phyloP scores from a whole-genome alignment of 2,113 vertebrate genomes.

The Artemisiospiza belli region DNA sequence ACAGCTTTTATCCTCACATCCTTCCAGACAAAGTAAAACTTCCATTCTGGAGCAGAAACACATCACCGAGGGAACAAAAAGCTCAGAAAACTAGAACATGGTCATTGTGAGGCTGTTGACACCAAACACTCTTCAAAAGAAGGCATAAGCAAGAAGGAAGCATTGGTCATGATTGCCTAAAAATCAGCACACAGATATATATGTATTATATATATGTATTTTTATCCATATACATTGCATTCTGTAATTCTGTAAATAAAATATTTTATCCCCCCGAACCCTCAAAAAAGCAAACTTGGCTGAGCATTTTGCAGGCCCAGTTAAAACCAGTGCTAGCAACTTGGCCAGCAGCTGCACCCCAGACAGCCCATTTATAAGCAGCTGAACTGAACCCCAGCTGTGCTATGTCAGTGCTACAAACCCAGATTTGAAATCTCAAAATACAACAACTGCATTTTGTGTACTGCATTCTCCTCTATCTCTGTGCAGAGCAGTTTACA shows the following conservation, averaged over 20 bases:
- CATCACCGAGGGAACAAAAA: not conserved
- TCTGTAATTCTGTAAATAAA: not conserved
- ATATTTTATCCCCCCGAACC: accelerated
- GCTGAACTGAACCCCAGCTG: not conserved
- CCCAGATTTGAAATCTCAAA: not conserved
- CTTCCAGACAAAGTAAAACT: not conserved
- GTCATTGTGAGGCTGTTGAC: not conserved
- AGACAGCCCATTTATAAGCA: not conserved
- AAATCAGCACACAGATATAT: not conserved
- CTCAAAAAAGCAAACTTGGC: not conserved
- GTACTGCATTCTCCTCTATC: not conserved
- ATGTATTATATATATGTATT: too few species aligned
- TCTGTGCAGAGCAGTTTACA: not conserved
- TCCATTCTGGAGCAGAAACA: not conserved
- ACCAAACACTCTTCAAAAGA: not conserved
- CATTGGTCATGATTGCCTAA: not conserved
- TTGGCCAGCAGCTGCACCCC: not conserved
- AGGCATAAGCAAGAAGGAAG: not conserved
- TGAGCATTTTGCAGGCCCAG: not conserved
- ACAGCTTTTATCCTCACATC: not conserved
- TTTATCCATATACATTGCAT: not conserved
- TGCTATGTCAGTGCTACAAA: not conserved
- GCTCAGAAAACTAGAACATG: not conserved
- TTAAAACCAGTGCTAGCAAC: not conserved
- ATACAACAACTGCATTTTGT: not conserved